Percentiles rank a stretch among this genome's conserved stretches.
Conservation (phyloP, 2,888 invertebrate genomes). For the Troides oblongomaculatus region DNA sequence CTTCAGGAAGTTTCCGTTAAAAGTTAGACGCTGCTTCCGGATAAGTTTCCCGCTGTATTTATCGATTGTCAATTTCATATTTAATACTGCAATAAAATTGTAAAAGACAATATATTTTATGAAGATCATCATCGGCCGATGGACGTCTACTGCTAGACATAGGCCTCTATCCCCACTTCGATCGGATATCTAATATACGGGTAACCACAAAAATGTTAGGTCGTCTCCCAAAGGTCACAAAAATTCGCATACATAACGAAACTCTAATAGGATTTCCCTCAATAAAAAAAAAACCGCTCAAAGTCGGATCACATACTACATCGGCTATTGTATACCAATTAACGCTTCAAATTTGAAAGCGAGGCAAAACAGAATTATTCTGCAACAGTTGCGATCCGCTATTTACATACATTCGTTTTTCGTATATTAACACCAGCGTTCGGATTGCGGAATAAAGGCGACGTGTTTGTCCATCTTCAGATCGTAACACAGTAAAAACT, state of each 20-base stretch:
- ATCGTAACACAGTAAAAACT: neutral
- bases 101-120: neutral
- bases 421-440: constrained; percentile 13
- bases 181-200: neutral
- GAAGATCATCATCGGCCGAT: too few relatives aligned
- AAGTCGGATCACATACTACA: neutral
- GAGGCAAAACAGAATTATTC: constrained; percentile 5
- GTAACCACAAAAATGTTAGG: neutral
- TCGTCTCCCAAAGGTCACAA: neutral
- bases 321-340: constrained; percentile 9
- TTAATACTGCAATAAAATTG: neutral
- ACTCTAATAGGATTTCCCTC: neutral
- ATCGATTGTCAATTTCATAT: neutral
- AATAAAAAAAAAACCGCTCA: neutral
- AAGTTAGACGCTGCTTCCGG: neutral
- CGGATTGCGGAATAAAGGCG: constrained; percentile 2
- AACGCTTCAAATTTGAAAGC: constrained; percentile 15
- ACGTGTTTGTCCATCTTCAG: constrained; percentile 5
- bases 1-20: neutral
- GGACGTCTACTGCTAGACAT: too few relatives aligned
- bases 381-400: neutral
- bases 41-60: neutral
- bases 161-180: too few relatives aligned
- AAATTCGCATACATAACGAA: neutral
- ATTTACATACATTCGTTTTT: constrained; percentile 5